phyloP scores from a whole-genome alignment of 2,113 vertebrate species.

The Petrocephalus zakoni region DNA sequence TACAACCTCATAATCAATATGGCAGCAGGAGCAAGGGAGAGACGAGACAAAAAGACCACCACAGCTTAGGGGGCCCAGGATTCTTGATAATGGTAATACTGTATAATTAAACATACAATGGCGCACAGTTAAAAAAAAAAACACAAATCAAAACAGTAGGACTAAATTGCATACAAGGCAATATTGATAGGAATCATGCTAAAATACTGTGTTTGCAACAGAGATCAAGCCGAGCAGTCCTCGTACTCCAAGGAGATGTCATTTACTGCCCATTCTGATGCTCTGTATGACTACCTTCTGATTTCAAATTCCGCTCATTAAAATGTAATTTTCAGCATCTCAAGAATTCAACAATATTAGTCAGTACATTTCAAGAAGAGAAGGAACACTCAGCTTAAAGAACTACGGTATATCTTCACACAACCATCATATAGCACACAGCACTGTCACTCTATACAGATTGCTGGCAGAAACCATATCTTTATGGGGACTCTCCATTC shows the following conservation, averaged over 20 bases:
- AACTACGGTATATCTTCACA: not conserved
- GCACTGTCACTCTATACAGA: not conserved
- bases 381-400: not conserved
- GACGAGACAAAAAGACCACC: too few relatives aligned
- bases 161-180: not conserved
- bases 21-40: not conserved
- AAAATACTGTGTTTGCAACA: not conserved
- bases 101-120: not conserved
- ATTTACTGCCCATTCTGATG: not conserved
- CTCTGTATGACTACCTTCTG: not conserved
- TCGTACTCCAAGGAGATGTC: not conserved
- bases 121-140: not conserved
- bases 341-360: not conserved
- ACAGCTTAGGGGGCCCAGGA: not conserved
- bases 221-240: not conserved
- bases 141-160: not conserved
- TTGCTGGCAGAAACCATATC: not conserved
- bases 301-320: not conserved
- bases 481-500: not conserved
- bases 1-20: not conserved
- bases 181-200: not conserved
- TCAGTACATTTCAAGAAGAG: not conserved
- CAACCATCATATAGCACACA: not conserved
- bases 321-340: not conserved
- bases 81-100: not conserved